Evolutionary conservation across 2,888 invertebrate species (phyloP).

Genomic region (Baronia brevicornis): DNA sequence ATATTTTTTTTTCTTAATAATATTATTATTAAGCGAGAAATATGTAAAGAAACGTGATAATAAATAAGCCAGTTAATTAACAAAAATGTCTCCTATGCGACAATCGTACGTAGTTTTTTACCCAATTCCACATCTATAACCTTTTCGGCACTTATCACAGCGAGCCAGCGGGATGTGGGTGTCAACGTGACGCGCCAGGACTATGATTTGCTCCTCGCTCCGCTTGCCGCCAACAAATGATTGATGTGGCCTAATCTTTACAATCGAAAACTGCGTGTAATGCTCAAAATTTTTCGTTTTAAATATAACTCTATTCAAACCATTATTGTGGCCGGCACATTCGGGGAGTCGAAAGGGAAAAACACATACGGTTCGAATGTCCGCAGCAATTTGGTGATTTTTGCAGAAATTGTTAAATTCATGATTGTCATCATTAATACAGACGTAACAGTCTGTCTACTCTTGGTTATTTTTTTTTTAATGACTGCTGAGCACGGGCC

Average conservation of each 20-base stretch:
- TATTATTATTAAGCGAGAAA: too few relatives aligned
- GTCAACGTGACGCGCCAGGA: conserved; percentile 60
- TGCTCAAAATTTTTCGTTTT: conserved; percentile 44
- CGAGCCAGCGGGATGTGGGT: conserved; percentile 48
- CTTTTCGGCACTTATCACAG: conserved; percentile 5
- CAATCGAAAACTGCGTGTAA: conserved; percentile 52
- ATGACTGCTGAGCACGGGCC: too few relatives aligned
- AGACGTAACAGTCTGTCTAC: too few relatives aligned
- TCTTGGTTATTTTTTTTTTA: too few relatives aligned
- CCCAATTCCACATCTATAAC: conserved; percentile 20
- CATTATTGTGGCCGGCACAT: conserved; percentile 4
- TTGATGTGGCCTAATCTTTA: conserved; percentile 57
- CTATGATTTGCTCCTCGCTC: conserved; percentile 71
- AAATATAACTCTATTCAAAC: conserved; percentile 16
- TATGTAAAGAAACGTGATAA: too few relatives aligned
- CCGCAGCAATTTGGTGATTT: too few relatives aligned
- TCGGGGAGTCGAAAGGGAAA: conserved; percentile 7
- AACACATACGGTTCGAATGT: too few relatives aligned
- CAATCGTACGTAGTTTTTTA: conserved; percentile 3
- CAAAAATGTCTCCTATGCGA: too few relatives aligned
- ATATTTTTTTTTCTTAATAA: too few relatives aligned
- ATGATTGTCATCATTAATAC: too few relatives aligned
- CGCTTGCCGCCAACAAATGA: conserved; percentile 63
- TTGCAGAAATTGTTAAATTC: too few relatives aligned
- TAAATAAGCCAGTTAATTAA: too few relatives aligned